These are phyloP conservation scores for Echinarachnius parma DNA, from an alignment of 53 echinoderm and acorn worm species.

Conservation along the genomic window DNA sequence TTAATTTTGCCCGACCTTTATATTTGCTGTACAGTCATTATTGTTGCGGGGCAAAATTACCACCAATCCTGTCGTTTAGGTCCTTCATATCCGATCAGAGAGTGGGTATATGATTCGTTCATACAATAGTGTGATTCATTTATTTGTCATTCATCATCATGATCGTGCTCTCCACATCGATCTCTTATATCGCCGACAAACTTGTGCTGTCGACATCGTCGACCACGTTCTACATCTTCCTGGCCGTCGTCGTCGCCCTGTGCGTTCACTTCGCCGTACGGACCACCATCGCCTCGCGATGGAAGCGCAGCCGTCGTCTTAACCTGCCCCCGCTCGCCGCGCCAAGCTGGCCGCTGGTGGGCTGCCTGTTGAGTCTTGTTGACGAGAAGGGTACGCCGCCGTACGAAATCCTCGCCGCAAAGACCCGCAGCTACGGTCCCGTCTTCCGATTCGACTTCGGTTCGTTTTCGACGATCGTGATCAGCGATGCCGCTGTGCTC, in stretches of 20 bases:
- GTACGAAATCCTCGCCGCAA: not conserved
- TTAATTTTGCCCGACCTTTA: too few species aligned
- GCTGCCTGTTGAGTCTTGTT: not conserved
- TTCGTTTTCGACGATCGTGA: not conserved
- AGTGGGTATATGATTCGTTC: too few species aligned
- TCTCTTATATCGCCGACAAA: not conserved
- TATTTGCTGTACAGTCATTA: too few species aligned
- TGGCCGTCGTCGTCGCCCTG: not conserved
- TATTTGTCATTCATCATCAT: not conserved
- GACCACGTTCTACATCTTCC: not conserved
- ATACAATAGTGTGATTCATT: too few species aligned
- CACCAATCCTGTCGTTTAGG: too few species aligned
- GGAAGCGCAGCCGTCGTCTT: not conserved
- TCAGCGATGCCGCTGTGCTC: not conserved
- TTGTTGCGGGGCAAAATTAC: too few species aligned
- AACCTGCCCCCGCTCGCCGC: not conserved
- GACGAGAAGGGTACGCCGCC: not conserved
- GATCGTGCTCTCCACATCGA: not conserved
- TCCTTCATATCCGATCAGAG: too few species aligned
- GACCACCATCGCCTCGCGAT: not conserved
- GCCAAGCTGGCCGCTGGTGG: slow-evolving; percentile 6
- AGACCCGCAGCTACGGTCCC: not conserved
- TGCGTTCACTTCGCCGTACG: not conserved
- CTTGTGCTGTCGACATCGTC: not conserved
- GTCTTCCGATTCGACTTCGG: slow-evolving; percentile 13